Base-by-base conservation (phyloP, 2,113 vertebrate species). In the Brachyistius frenatus region DNA sequence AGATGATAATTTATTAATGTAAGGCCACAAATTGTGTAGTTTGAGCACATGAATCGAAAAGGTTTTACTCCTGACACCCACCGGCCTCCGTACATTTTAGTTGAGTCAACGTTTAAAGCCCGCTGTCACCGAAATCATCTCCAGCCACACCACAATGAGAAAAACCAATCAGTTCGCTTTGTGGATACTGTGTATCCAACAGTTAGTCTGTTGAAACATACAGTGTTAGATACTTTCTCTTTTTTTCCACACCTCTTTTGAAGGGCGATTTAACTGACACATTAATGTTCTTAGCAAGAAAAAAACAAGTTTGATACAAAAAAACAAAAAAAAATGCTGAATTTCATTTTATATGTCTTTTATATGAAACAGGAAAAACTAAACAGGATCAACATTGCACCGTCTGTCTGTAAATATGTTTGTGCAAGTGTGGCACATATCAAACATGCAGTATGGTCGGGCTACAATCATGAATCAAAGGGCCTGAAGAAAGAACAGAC, bases 171-270 rank as follows among this genome's bases (percentile, higher is more conserved):
- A 86, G 88, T 93, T 89, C 80, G 94, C 94, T 93, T 94, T 93
- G 94, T 97, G 97, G 97, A 97, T 98, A 97, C 97, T 65, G 93
- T 98, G 97, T 98, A 98, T 98, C 97, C 96, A 96, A 92, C 93
- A 90, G 84, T 66, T 93, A 95, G 93, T 89, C 92, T 61, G 95
- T 61, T 94, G 91, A 95, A 95, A 95, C 93, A 94, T 95, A 95
- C 93, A 76, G 88, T 95, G 94, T 95, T 96, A 96, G 94, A 93
- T 95, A 61, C 65, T 91, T 95, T 75, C 64, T 55, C 64, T 94
- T 94, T 95, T 95, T 93, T 32, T 35, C 46, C 95, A 93, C 96
- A 95, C 93, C 94, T 96, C 66, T 95, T 93, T 95, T 94, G 90
- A 95, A 93, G 94, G 94, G 92, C 83, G 3, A 94, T 94, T 86